Evolutionary conservation across 2,888 invertebrate genomes (phyloP).

Genomic region (Macrophya alboannulata): DNA sequence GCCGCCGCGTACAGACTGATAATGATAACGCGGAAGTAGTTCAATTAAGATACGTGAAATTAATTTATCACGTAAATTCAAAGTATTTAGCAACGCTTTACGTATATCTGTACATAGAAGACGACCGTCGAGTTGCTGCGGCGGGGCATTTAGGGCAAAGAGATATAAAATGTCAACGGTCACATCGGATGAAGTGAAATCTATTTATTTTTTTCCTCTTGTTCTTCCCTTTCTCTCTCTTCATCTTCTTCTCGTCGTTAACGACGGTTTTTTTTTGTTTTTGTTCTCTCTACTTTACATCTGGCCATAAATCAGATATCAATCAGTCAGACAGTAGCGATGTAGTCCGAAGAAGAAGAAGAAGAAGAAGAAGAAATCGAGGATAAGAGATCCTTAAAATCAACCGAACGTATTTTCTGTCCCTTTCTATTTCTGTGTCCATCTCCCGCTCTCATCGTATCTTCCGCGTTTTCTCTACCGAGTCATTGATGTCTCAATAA

Average conservation of each 20-base stretch:
- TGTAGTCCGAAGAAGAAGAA: not conserved
- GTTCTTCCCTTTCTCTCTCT: not conserved
- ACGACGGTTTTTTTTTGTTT: not conserved
- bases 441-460: not conserved
- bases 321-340: slow-evolving; percentile 35
- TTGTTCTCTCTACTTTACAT: not conserved
- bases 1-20: too few species aligned
- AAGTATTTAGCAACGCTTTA: not conserved
- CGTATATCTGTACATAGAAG: not conserved
- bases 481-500: slow-evolving; percentile 35
- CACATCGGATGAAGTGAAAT: slow-evolving; percentile 2
- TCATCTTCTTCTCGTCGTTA: slow-evolving; percentile 2
- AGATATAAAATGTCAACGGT: slow-evolving; percentile 30
- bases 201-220: not conserved
- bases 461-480: not conserved
- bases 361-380: not conserved
- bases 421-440: not conserved
- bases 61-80: not conserved
- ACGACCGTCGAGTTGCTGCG: too few species aligned
- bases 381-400: slow-evolving; percentile 24
- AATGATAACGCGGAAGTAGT: not conserved
- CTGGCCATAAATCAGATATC: slow-evolving; percentile 40
- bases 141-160: not conserved
- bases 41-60: not conserved
- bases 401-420: not conserved